Percentiles rank a stretch among this genome's conserved stretches.
phyloP scores from a whole-genome alignment of 2,797 vertebrate species.

The Mycteria americana region DNA sequence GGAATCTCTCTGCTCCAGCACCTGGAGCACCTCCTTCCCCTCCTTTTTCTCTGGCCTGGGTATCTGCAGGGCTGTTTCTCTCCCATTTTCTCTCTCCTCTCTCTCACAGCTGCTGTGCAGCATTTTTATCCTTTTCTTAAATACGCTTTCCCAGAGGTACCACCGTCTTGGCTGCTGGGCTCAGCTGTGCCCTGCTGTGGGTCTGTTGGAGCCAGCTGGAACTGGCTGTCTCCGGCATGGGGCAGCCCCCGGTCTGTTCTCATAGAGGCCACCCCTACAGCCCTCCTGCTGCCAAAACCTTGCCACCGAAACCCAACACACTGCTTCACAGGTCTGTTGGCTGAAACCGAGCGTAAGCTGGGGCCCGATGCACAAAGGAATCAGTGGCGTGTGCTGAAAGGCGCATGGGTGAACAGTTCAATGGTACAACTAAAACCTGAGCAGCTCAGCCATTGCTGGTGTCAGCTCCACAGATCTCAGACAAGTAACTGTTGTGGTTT shows the following conservation, averaged over 20 bases:
- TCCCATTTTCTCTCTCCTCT: neutral
- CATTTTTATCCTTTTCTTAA: neutral
- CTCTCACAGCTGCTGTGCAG: neutral
- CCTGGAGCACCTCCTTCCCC: neutral
- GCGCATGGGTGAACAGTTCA: rapidly evolving
- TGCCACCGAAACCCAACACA: neutral
- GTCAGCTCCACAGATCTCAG: neutral
- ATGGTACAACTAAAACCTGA: rapidly evolving
- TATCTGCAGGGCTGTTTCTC: neutral
- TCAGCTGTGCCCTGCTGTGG: neutral
- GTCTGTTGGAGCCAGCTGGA: neutral
- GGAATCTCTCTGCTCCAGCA: neutral
- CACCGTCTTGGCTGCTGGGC: neutral
- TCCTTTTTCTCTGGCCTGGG: too few species aligned
- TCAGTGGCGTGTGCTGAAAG: neutral
- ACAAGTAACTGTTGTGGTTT: neutral
- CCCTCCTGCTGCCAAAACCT: neutral
- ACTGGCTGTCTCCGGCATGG: neutral
- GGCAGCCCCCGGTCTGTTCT: neutral
- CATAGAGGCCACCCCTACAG: neutral
- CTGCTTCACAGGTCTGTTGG: neutral
- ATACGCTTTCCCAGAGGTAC: neutral
- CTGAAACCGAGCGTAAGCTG: neutral
- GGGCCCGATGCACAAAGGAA: neutral
- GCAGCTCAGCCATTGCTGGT: neutral